phyloP scores from a whole-genome alignment of 2,797 vertebrate genomes.

The Centroberyx gerrardi region DNA sequence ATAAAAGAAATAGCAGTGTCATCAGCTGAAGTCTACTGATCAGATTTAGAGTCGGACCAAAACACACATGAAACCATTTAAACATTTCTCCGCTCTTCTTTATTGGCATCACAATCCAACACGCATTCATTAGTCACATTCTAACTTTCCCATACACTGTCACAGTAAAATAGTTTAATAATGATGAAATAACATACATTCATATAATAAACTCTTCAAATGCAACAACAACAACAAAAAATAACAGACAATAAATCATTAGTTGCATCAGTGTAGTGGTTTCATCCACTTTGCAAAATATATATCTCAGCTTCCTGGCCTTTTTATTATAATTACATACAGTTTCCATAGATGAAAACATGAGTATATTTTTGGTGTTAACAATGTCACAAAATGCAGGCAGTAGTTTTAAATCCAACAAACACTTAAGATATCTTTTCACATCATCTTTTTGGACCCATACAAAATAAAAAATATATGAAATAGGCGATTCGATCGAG shows the following conservation, averaged over 20 bases:
- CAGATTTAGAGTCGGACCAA: neutral
- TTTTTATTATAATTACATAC: slow-evolving; percentile 36
- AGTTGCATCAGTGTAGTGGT: slow-evolving; percentile 26
- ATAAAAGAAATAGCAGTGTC: too few species aligned
- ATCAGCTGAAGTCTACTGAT: too few species aligned
- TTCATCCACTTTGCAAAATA: slow-evolving; percentile 40
- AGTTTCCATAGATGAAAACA: slow-evolving; percentile 18
- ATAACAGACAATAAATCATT: slow-evolving; percentile 31
- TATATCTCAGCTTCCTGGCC: slow-evolving; percentile 23
- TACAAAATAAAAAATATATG: slow-evolving; percentile 25
- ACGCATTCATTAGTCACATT: slow-evolving; percentile 13
- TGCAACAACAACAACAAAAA: neutral
- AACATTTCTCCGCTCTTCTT: slow-evolving; percentile 62
- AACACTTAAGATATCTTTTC: slow-evolving; percentile 37
- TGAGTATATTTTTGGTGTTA: slow-evolving; percentile 38
- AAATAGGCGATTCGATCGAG: slow-evolving; percentile 23
- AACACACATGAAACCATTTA: neutral
- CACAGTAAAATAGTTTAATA: slow-evolving; percentile 44
- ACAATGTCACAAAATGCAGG: neutral
- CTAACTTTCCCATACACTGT: slow-evolving; percentile 7
- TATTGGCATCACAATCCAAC: slow-evolving; percentile 69
- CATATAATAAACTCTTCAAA: slow-evolving; percentile 24
- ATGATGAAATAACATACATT: slow-evolving; percentile 34
- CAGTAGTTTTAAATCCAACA: neutral
- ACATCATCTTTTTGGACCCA: slow-evolving; percentile 54